A percentile compares a stretch with the other conserved stretches of the same genome.
These are phyloP conservation scores for Drosophila emarginata DNA, from an alignment of 2,888 invertebrate species.

Conservation along the genomic window DNA sequence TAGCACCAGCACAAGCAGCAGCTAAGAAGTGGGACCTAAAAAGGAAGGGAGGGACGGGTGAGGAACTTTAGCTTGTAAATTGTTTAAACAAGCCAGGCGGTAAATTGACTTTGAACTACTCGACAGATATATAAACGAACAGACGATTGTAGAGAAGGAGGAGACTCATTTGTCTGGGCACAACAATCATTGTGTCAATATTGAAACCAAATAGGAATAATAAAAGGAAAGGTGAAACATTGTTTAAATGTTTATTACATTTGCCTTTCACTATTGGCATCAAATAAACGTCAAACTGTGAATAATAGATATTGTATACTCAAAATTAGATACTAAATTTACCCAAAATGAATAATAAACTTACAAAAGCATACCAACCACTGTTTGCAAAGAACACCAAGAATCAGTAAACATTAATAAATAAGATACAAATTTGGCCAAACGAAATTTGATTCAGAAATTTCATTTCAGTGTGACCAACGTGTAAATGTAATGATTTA, in stretches of 20 bases:
- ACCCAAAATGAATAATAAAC: no score
- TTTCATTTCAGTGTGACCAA: no score
- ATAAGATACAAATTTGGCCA: no score
- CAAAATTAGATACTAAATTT: no score
- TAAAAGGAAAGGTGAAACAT: slow-evolving; percentile 69
- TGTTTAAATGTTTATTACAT: slow-evolving; percentile 39
- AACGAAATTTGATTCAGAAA: no score
- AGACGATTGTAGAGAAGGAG: neutral
- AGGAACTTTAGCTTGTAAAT: slow-evolving; percentile 53
- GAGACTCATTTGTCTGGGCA: slow-evolving; percentile 14
- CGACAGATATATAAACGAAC: neutral
- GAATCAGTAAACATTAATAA: no score
- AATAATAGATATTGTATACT: neutral
- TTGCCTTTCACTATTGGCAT: slow-evolving; percentile 46
- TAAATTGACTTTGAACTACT: slow-evolving; percentile 63
- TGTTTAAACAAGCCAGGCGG: slow-evolving; percentile 72
- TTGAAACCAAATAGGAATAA: slow-evolving; percentile 55
- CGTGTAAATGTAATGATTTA: no score
- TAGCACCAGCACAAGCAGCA: neutral
- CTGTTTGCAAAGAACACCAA: no score
- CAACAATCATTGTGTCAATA: slow-evolving; percentile 67
- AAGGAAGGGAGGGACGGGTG: neutral
- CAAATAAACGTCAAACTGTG: slow-evolving; percentile 23
- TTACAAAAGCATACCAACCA: no score
- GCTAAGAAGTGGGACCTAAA: no score